Evolutionary conservation across 2,888 invertebrate species (phyloP).

Genomic region (Atethmia centrago): DNA sequence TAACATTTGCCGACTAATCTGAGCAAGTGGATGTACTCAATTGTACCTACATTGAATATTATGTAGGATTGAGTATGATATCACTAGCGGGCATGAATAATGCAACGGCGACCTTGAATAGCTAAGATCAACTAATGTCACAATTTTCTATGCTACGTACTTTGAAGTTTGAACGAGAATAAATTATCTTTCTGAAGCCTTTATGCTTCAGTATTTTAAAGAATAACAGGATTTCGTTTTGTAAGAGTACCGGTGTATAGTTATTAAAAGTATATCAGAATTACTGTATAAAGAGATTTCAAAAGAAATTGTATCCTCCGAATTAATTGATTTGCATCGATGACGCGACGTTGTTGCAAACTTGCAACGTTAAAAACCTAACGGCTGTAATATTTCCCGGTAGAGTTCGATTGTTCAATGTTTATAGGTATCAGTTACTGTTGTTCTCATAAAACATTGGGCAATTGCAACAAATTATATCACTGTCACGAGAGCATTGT

Average conservation of each 20-base stretch:
- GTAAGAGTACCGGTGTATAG: neutral
- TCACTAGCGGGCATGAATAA: conserved; percentile 78
- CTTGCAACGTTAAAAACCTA: conserved; percentile 27
- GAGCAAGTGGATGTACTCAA: conserved; percentile 46
- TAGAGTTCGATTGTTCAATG: conserved; percentile 47
- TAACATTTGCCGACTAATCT: conserved; percentile 47
- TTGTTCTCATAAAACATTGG: conserved; percentile 67
- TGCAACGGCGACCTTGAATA: conserved; percentile 75
- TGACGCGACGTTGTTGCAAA: conserved; percentile 29
- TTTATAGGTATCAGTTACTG: conserved; percentile 50
- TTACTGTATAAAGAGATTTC: neutral
- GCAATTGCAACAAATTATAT: conserved; percentile 69
- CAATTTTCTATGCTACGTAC: conserved; percentile 66
- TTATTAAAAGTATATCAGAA: conserved; percentile 3
- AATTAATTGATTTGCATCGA: conserved; percentile 29
- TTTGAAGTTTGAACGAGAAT: conserved; percentile 32
- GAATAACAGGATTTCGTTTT: neutral
- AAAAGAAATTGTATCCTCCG: conserved; percentile 29
- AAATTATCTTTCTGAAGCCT: conserved; percentile 16
- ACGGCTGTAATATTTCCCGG: conserved; percentile 49
- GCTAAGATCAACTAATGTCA: conserved; percentile 72
- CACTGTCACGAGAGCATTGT: conserved; percentile 72
- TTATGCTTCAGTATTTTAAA: neutral
- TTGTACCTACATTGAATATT: conserved; percentile 54
- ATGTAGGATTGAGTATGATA: conserved; percentile 73